phyloP scores from a whole-genome alignment of 2,888 invertebrate genomes.

The Melikaiella ostensackeni region DNA sequence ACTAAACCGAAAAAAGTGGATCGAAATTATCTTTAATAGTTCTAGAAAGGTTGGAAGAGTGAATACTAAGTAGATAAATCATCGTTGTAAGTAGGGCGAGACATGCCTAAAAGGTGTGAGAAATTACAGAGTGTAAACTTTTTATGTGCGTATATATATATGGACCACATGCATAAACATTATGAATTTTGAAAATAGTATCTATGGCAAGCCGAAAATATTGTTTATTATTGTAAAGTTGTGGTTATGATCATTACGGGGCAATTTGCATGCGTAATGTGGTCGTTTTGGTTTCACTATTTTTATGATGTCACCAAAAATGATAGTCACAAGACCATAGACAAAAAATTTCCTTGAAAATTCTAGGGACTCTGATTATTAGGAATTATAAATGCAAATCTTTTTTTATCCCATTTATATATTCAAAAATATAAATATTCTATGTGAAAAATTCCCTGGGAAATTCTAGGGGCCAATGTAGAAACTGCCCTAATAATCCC shows the following conservation, averaged over 20 bases:
- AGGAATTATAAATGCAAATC: not conserved
- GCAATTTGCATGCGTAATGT: constrained; percentile 42
- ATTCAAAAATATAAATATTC: too few relatives aligned
- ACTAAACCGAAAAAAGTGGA: not conserved
- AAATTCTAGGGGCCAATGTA: too few relatives aligned
- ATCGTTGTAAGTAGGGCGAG: constrained; percentile 22
- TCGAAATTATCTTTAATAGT: constrained; percentile 16
- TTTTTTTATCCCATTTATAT: not conserved
- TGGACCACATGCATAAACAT: not conserved
- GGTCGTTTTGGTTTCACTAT: constrained; percentile 50
- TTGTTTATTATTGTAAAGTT: not conserved
- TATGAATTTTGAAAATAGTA: not conserved
- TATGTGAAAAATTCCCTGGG: too few relatives aligned
- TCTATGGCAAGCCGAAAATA: not conserved
- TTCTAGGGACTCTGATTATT: constrained; percentile 8
- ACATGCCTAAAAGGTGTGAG: constrained; percentile 30
- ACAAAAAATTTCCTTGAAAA: constrained; percentile 44
- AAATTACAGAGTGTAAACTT: constrained; percentile 17
- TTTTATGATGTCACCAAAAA: constrained; percentile 54
- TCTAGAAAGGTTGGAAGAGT: constrained; percentile 28
- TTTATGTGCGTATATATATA: not conserved
- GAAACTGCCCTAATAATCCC: too few relatives aligned
- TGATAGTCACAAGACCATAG: constrained; percentile 43
- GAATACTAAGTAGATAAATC: constrained; percentile 36
- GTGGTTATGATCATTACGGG: constrained; percentile 1